Base-by-base conservation (phyloP, 2,888 invertebrate genomes). In the Macrosiphum euphorbiae region DNA sequence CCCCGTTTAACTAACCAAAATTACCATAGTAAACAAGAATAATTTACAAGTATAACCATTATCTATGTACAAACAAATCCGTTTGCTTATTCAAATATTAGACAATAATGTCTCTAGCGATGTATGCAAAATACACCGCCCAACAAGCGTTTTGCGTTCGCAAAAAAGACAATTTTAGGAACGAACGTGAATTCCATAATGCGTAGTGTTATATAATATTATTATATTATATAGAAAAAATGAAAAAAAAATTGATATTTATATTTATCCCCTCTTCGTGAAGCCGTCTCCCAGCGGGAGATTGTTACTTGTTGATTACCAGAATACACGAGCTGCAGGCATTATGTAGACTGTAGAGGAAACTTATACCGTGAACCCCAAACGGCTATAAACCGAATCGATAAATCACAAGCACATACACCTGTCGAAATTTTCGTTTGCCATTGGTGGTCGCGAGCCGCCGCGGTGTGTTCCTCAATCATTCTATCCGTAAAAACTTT, bases 361-460 rank as follows among this genome's bases (percentile, higher is more conserved):
- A 58, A 78, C 35, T 8, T 41, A 41, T 41, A 86, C 58, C 50
- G 41, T 86, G 61, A 85, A 94, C 87, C 11, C 41, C 28, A 58
- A 47, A 52, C 67, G 85, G 93, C 88, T 28, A 90, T 50, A 90
- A 67, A 94, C 86, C 90, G 94, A 93, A 94, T 94, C 94, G 61
- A 94, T 94, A 94, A 94, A 94, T 94, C 94, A 94, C 94, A 47
- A 92, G 88, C 92, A 67, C 86, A 52, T 44, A 86, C 61, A 35
- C 44, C 90, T 86, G 94, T 94, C 94, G 90, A 94, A 90, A 90
- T 90, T 87, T 87, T 90, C 94, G 90, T 90, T 90, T 67, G 35
- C 94, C n/a, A 35, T 94, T 90, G 90, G 85, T 90, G 86, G 52
- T 78, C 52, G 50, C 61, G 61, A 86, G 61, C 88, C 78, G 55